Evolutionary conservation across 92 coral and sea anemone species (phyloP).

Genomic region (Epizoanthus ramosus): DNA sequence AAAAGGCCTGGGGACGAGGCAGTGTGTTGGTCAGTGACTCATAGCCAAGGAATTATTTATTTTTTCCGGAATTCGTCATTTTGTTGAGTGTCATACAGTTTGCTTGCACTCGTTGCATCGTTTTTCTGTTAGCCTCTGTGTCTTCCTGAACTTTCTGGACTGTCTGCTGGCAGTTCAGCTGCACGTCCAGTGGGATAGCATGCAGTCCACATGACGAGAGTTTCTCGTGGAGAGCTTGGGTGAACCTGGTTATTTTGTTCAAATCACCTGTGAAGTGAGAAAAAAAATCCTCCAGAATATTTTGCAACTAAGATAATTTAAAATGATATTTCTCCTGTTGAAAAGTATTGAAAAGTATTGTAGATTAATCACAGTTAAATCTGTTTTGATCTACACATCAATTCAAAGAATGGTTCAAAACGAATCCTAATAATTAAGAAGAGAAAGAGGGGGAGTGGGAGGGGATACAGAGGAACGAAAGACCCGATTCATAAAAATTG

Average conservation of each 20-base stretch:
- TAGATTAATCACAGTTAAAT: too few relatives aligned
- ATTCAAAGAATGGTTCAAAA: too few relatives aligned
- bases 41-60: not conserved
- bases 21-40: too few relatives aligned
- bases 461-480: too few relatives aligned
- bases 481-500: too few relatives aligned
- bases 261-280: slow-evolving; percentile 64
- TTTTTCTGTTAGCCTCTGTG: slow-evolving; percentile 70
- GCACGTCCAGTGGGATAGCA: slow-evolving; percentile 88
- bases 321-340: not conserved
- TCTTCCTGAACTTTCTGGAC: slow-evolving; percentile 88
- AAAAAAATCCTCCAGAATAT: not conserved
- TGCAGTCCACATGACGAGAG: slow-evolving; percentile 86
- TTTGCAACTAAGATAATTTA: not conserved
- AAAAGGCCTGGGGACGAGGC: too few relatives aligned
- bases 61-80: slow-evolving; percentile 64
- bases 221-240: slow-evolving; percentile 75
- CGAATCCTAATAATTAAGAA: too few relatives aligned
- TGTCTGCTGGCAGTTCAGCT: slow-evolving; percentile 85
- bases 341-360: not conserved
- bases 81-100: slow-evolving; percentile 86
- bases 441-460: too few relatives aligned
- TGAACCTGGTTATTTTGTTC: slow-evolving; percentile 70
- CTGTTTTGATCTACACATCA: too few relatives aligned
- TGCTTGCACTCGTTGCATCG: slow-evolving; percentile 81